Evolutionary conservation across 2,797 vertebrate species (phyloP), one percentile per base, ranked within the genome.

Genomic region (Eutrigla gurnardus): DNA sequence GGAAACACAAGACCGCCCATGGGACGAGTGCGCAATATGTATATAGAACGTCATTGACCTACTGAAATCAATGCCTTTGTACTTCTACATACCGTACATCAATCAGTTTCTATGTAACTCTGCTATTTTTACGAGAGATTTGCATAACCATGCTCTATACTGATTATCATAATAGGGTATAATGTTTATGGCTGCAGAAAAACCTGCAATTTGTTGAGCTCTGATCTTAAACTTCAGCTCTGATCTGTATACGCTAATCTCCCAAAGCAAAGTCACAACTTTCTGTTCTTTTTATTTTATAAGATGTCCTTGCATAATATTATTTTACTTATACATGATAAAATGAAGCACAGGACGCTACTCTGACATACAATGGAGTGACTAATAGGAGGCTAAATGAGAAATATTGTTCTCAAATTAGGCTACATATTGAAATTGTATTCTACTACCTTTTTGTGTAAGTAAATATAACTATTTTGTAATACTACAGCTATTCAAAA

Each of bases 121-220:
- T 65, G 46, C 57, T 75, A 64, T 64, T 71, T 65, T 50, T 52
- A 65, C 9, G 4, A 25, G 2, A 65, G 61, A 66, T 61, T 58
- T 57, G n/a, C 65, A 54, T 62, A 65, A 33, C 13, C 6, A 49
- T 50, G 17, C 7, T 65, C 54, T 57, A 10, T 15, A 15, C 12
- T 50, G 12, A 69, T 73, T 65, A 60, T 54, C 65, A 78, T 61
- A 73, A 60, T 55, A 52, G 37, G 13, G 6, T 11, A 18, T 43
- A 12, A 61, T 65, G 58, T 49, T 67, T 42, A 33, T 35, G 60
- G 59, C 62, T n/a, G 58, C 32, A 58, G 61, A 43, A 65, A 61
- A 55, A 43, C 12, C 12, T 53, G 61, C 37, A n/a, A 68, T 58
- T 14, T 53, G 15, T 59, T 59, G 62, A 66, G 10, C 39, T 35